Percentiles rank a stretch among this genome's conserved stretches.
phyloP scores from a whole-genome alignment of 2,888 invertebrate genomes.

The Fissipunctia ypsillon region DNA sequence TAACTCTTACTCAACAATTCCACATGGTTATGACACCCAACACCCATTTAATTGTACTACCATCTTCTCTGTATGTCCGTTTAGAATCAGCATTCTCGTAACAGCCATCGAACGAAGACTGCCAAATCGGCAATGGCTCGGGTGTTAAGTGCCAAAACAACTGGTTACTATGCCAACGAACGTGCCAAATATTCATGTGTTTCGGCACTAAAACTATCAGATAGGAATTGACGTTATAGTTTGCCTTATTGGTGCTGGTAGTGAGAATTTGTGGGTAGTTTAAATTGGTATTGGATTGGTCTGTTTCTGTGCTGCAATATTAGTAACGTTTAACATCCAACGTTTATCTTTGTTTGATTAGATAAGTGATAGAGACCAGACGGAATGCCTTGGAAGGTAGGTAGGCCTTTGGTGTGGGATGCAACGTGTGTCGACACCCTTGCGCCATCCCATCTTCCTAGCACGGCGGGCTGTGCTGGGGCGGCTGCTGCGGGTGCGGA shows the following conservation, averaged over 20 bases:
- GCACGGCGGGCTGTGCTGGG: no score
- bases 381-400: no score
- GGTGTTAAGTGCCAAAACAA: constrained; percentile 77
- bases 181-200: constrained; percentile 79
- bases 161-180: constrained; percentile 72
- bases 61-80: constrained; percentile 43
- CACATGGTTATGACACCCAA: constrained; percentile 5
- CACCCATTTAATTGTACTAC: constrained; percentile 30
- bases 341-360: background rate
- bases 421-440: no score
- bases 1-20: constrained; percentile 33
- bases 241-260: constrained; percentile 59
- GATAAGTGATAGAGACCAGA: background rate
- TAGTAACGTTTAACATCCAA: background rate
- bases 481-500: no score
- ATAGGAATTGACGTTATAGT: constrained; percentile 60
- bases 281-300: constrained; percentile 19
- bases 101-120: constrained; percentile 77
- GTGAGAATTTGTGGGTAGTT: constrained; percentile 36
- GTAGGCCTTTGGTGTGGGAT: no score
- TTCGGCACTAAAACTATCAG: constrained; percentile 72
- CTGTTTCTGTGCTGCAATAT: background rate
- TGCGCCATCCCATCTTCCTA: no score
- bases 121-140: constrained; percentile 81
- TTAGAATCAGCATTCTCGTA: constrained; percentile 76